Conservation (phyloP, 2,113 vertebrate species). For the Grallaria varia region DNA sequence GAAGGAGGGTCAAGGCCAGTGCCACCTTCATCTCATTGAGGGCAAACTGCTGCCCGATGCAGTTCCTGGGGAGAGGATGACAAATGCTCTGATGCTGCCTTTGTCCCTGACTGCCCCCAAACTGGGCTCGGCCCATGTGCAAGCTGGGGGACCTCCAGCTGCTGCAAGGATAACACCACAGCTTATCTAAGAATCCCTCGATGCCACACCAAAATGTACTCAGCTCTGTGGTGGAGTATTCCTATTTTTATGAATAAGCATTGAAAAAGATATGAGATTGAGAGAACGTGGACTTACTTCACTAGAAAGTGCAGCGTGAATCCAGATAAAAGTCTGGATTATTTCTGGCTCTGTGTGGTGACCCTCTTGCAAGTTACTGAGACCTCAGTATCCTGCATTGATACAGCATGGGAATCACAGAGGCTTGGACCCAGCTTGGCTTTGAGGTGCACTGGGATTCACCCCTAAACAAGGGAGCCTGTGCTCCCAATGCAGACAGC, state of each 20-base stretch:
- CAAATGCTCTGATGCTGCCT: neutral
- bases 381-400: neutral
- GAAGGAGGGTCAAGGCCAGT: neutral
- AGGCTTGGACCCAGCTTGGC: neutral
- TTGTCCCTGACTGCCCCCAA: accelerated
- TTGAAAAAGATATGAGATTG: neutral
- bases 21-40: slow-evolving; percentile 87
- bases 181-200: neutral
- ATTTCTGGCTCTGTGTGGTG: neutral
- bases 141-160: neutral
- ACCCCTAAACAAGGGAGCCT: neutral
- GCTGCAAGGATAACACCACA: accelerated
- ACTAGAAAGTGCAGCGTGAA: neutral
- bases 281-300: neutral
- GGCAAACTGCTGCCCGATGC: slow-evolving; percentile 90
- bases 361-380: neutral
- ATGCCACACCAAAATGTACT: neutral
- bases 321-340: neutral
- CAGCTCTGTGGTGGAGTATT: neutral
- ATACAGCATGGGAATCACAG: neutral
- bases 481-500: neutral
- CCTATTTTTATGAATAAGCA: neutral
- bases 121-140: accelerated
- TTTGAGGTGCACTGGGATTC: neutral
- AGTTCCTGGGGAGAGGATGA: slow-evolving; percentile 77